Evolutionary conservation across 1,140 invertebrate genomes (phyloP), one percentile per base, ranked within the genome.

Genomic region (Megathymus violae): DNA sequence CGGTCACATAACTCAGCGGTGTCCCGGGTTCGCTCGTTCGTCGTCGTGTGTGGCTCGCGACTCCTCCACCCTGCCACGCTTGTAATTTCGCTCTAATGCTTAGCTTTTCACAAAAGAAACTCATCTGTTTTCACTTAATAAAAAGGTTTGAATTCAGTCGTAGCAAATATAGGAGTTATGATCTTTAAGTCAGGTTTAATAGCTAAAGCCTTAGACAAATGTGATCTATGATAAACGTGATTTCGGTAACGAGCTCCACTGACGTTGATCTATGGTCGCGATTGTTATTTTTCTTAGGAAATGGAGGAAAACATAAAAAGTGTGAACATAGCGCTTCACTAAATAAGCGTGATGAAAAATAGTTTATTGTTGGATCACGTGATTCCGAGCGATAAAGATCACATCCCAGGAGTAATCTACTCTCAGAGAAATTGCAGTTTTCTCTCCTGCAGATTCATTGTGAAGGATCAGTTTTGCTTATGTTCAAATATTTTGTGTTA

Each of bases 141-240:
- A 19, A 60, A 58, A 60, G 44, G 56, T 48, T 63, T 38, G 19
- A 63, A 59, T 62, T 70, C 25, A 16, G 52, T 41, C 58, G 41
- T 0, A 1, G 0, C 4, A 27, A 34, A 52, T 10, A 1, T 34
- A 10, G n/a, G 11, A 62, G 25, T 69, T 77, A 67, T 0, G 64
- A 22, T 51, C 13, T 63, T 77, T 44, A 50, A n/a, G 13, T 17
- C 27, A 50, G 16, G 17, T 11, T 36, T 19, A 59, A 67, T 62
- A 74, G 60, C 62, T 79, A 84, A 82, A 82, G 78, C 82, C 83
- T 89, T 81, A 85, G 83, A 85, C 82, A 81, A 89, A 85, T 83
- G 84, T 86, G 87, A 89, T 89, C 76, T 88, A 87, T 85, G 85
- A 89, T 87, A 82, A 85, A 82, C 83, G 80, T 84, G 85, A 88